Evolutionary conservation across 2,888 invertebrate genomes (phyloP).

Genomic region (Subacronicta megacephala): DNA sequence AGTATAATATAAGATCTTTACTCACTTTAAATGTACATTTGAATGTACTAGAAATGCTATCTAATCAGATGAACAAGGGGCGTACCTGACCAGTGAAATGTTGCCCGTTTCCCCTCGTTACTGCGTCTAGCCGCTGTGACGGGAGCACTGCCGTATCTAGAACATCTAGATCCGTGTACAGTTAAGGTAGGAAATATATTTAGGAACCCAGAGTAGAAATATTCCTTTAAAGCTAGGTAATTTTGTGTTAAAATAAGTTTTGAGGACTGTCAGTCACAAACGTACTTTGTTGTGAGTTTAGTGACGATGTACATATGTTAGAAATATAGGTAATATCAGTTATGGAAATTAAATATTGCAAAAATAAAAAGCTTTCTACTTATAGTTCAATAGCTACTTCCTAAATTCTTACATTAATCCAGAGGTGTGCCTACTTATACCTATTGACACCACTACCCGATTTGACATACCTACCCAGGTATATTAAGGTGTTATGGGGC

Average conservation of each 20-base stretch:
- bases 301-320: too few species aligned
- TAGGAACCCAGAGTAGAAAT: constrained; percentile 21
- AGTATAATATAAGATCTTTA: background rate
- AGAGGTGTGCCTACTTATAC: too few species aligned
- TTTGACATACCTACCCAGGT: too few species aligned
- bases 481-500: too few species aligned
- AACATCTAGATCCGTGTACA: constrained; percentile 61
- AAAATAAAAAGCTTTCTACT: too few species aligned
- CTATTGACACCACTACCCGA: too few species aligned
- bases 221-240: constrained; percentile 30
- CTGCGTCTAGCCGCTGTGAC: constrained; percentile 80
- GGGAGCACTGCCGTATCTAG: constrained; percentile 74
- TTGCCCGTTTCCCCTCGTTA: constrained; percentile 77
- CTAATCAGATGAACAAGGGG: constrained; percentile 51
- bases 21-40: constrained; percentile 7
- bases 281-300: too few species aligned
- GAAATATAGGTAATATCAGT: too few species aligned
- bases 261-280: too few species aligned
- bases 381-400: too few species aligned
- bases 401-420: too few species aligned
- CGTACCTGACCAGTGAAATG: constrained; percentile 66
- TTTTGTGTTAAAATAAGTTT: constrained; percentile 4
- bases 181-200: constrained; percentile 38
- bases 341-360: too few species aligned
- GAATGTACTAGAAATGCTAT: constrained; percentile 41